These are phyloP conservation scores for Limenitis camilla DNA, from an alignment of 2,888 invertebrate species.

Conservation along the genomic window DNA sequence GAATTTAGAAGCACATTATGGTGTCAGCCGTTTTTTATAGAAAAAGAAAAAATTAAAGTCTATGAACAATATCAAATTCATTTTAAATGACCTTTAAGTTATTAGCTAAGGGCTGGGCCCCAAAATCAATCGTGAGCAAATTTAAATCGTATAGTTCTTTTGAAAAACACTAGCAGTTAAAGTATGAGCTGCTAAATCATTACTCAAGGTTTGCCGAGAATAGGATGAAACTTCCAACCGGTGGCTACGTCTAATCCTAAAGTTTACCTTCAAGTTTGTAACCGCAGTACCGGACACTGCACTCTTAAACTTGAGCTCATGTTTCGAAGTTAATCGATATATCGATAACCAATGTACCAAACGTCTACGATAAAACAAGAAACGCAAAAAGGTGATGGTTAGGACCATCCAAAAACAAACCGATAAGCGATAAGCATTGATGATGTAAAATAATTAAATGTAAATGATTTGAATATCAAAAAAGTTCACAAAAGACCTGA, in stretches of 20 bases:
- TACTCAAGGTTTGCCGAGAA: not conserved
- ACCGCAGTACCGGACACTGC: constrained; percentile 4
- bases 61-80: no score
- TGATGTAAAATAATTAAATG: no score
- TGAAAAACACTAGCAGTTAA: not conserved
- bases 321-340: no score
- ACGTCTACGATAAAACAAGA: no score
- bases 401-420: no score
- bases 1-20: no score
- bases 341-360: not conserved
- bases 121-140: not conserved
- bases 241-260: constrained; percentile 1
- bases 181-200: not conserved
- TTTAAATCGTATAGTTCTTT: not conserved
- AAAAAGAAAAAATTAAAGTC: no score
- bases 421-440: no score
- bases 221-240: constrained; percentile 3
- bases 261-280: constrained; percentile 1
- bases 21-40: no score
- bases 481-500: no score
- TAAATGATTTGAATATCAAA: no score
- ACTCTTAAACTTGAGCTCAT: constrained; percentile 2
- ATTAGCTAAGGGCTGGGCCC: not conserved
- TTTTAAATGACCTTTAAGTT: not conserved
- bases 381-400: no score